Evolutionary conservation across 2,797 vertebrate species (phyloP), one percentile per base, ranked within the genome.

Genomic region (Channallabes apus): DNA sequence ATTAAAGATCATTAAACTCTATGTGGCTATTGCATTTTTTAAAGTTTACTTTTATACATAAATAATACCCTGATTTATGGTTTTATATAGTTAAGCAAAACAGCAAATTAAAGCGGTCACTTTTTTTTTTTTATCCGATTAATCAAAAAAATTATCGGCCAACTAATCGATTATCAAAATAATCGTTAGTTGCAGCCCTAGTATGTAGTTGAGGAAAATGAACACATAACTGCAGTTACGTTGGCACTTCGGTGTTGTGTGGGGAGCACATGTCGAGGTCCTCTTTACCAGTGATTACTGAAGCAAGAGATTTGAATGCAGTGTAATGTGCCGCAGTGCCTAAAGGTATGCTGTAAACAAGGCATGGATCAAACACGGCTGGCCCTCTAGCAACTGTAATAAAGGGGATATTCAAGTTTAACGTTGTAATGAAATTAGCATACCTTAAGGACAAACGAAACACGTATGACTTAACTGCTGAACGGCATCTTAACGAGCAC

Each of bases 361-460:
- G 32, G 76, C 9, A 59, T 17, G 1, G 29, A 38, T 78, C 76
- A 78, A 78, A 78, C 22, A 2, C 32, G 38, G 32, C 29, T 61
- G 5, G 56, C 56, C 20, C 56, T 61, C 29, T 78, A 24, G 76
- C 54, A 78, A 35, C 29, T 32, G 29, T 22, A 20, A 27, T 56
- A 3, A 17, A 4, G 51, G 18, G 0, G 27, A 32, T 32, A 59
- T 77, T 77, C 56, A 59, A 24, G 18, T 24, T 61, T 35, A 24
- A 24, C 14, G 4, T 62, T 62, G 22, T 62, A 38, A 41, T 62
- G n/a, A 17, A n/a, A 79, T 61, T 17, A 61, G 3, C 56, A 61
- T 62, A 62, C 32, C 77, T 79, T 38, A n/a, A 79, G 35, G 76
- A 41, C 22, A 41, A 79, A 79, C 58, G 3, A 59, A 38, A 51